phyloP scores from a whole-genome alignment of 2,797 vertebrate genomes.

The Acanthurus leucopareius region DNA sequence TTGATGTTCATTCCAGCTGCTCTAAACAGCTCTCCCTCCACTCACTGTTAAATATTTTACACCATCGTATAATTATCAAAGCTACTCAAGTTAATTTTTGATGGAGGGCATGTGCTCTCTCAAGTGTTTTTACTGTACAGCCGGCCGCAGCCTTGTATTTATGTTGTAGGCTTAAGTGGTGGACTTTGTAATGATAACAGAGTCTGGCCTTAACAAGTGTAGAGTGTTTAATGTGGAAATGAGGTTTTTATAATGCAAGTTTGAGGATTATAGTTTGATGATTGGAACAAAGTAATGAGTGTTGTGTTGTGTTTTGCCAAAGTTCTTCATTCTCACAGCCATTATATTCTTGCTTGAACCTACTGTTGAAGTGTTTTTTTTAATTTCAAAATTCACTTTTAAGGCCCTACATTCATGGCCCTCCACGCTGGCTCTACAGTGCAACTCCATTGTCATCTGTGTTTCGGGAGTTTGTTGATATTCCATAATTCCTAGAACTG shows the following conservation, averaged over 20 bases:
- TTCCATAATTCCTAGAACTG: not conserved
- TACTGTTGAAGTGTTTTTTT: not conserved
- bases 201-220: constrained; percentile 73
- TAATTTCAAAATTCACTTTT: not conserved
- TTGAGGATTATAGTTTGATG: constrained; percentile 67
- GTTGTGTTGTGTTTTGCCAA: constrained; percentile 62
- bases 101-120: constrained; percentile 67
- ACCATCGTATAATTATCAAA: constrained; percentile 76
- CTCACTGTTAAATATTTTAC: constrained; percentile 77
- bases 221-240: constrained; percentile 80
- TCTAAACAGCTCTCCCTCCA: constrained; percentile 58
- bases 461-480: not conserved
- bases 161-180: constrained; percentile 84
- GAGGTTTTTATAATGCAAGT: constrained; percentile 67
- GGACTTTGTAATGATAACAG: constrained; percentile 80
- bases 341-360: not conserved
- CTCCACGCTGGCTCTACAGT: not conserved
- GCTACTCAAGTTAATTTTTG: constrained; percentile 78
- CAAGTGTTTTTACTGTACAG: constrained; percentile 78
- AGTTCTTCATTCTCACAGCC: constrained; percentile 38
- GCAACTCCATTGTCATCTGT: not conserved
- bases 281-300: constrained; percentile 57
- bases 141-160: constrained; percentile 71
- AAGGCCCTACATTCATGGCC: not conserved
- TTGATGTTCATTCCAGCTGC: constrained; percentile 44